Evolutionary conservation across 2,888 invertebrate genomes (phyloP).

Genomic region (Ellobium chinense): DNA sequence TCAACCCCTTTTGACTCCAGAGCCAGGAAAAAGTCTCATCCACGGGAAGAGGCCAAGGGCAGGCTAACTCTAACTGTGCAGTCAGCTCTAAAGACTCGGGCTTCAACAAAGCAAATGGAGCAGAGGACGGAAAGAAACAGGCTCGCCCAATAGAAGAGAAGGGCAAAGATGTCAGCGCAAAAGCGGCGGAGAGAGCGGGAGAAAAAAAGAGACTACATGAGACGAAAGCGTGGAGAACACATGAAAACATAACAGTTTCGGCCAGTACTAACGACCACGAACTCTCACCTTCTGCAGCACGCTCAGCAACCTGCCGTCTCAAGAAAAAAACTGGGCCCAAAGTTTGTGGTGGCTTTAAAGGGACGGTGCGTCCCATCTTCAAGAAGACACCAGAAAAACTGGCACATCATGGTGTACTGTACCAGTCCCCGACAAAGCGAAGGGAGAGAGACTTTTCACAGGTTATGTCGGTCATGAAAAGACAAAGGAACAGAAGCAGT

Average conservation of each 20-base stretch:
- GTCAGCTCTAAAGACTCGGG: neutral
- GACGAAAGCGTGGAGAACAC: neutral
- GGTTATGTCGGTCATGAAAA: neutral
- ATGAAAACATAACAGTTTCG: neutral
- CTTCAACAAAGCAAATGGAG: neutral
- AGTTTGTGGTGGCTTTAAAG: neutral
- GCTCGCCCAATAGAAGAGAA: neutral
- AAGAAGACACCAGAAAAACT: neutral
- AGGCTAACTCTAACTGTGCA: neutral
- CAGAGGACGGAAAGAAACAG: neutral
- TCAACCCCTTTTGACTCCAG: neutral
- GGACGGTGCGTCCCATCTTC: neutral
- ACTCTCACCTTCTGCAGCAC: neutral
- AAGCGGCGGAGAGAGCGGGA: neutral
- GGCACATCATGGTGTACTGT: no score
- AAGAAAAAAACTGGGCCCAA: neutral
- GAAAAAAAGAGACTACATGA: neutral
- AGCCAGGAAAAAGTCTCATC: neutral
- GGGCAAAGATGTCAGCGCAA: constrained; percentile 2
- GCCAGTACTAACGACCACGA: neutral
- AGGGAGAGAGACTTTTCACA: neutral
- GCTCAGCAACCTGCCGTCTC: neutral
- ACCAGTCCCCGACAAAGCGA: no score
- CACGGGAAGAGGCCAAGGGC: neutral
- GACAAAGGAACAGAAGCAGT: neutral